Conservation (phyloP, 2,888 invertebrate genomes). For the Loripinus fragilis region DNA sequence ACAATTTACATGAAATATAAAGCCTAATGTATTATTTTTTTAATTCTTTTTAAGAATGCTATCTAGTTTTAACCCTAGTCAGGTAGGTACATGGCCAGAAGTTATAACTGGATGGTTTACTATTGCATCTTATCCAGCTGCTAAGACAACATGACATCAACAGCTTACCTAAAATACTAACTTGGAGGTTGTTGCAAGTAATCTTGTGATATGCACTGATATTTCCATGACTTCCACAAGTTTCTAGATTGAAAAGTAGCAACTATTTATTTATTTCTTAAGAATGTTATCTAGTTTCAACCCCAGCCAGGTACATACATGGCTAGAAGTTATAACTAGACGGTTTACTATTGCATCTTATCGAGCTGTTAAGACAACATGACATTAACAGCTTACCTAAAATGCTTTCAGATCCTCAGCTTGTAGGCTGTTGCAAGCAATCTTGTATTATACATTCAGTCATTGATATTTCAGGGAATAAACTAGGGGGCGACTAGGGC, state of each 20-base stretch:
- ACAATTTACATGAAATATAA: too few relatives aligned
- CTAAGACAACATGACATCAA: neutral
- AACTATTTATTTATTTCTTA: too few relatives aligned
- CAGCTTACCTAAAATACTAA: slow-evolving; percentile 23
- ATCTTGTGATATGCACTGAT: too few relatives aligned
- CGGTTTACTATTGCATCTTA: slow-evolving; percentile 20
- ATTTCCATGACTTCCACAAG: too few relatives aligned
- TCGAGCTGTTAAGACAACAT: neutral
- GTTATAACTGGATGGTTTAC: slow-evolving; percentile 17
- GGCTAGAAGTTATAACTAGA: slow-evolving; percentile 17
- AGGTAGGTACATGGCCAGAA: neutral
- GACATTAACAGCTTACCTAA: slow-evolving; percentile 6
- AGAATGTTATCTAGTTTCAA: slow-evolving; percentile 12
- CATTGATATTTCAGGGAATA: too few relatives aligned
- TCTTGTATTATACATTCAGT: too few relatives aligned
- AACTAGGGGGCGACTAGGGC: too few relatives aligned
- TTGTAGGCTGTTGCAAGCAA: too few relatives aligned
- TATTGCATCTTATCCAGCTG: slow-evolving; percentile 22
- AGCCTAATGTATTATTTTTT: too few relatives aligned
- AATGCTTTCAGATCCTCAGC: slow-evolving; percentile 9
- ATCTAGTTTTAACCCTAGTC: slow-evolving; percentile 9
- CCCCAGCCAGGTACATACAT: neutral
- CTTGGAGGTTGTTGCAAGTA: too few relatives aligned
- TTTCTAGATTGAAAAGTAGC: too few relatives aligned
- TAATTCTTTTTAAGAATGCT: neutral